Conservation (phyloP, 2,888 invertebrate genomes). For the Diplazon laetatorius region DNA sequence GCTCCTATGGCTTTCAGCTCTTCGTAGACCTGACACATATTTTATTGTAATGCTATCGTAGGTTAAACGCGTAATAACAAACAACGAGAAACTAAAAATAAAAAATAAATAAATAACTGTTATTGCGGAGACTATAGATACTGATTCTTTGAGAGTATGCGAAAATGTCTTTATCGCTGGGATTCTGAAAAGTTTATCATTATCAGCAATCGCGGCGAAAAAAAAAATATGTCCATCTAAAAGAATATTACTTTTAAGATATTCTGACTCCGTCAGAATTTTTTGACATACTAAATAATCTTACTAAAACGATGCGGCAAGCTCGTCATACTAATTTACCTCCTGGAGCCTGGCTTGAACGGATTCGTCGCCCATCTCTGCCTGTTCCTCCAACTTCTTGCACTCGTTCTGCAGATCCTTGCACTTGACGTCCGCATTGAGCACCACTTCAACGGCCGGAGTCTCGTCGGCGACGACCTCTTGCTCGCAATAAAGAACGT, state of each 20-base stretch:
- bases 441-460: slow-evolving; percentile 95
- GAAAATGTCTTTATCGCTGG: too few species aligned
- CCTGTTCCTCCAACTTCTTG: slow-evolving; percentile 90
- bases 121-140: too few species aligned
- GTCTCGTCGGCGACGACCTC: slow-evolving; percentile 98
- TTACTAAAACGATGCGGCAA: not conserved
- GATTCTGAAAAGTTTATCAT: too few species aligned
- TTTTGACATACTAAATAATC: slow-evolving; percentile 32
- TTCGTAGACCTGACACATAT: slow-evolving; percentile 89
- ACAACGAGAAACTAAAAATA: not conserved
- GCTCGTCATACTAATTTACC: slow-evolving; percentile 78
- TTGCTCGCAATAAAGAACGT: slow-evolving; percentile 98
- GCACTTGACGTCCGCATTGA: slow-evolving; percentile 96
- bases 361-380: slow-evolving; percentile 88
- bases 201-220: too few species aligned
- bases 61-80: not conserved
- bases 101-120: slow-evolving; percentile 3
- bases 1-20: slow-evolving; percentile 98
- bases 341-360: slow-evolving; percentile 93
- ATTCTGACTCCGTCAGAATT: too few species aligned
- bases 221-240: too few species aligned
- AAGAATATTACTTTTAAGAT: too few species aligned
- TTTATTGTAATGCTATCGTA: not conserved
- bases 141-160: too few species aligned
- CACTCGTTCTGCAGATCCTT: slow-evolving; percentile 92